Percentiles rank a stretch among this genome's conserved stretches.
Evolutionary conservation across 2,888 invertebrate species (phyloP).

Genomic region (Tineola bisselliella): DNA sequence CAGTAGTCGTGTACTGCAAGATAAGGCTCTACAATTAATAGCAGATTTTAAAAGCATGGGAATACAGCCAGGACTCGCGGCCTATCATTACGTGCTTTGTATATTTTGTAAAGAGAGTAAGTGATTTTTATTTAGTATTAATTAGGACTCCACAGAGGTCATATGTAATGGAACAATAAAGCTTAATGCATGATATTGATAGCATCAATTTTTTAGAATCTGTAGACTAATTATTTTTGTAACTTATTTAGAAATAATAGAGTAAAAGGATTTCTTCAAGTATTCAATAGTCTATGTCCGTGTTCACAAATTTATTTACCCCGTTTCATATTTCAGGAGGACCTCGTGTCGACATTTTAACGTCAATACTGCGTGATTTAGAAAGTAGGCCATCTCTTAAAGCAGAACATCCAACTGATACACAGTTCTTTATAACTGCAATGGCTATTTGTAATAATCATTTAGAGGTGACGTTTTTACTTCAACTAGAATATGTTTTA

Average conservation of each 20-base stretch:
- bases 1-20: conserved; percentile 40
- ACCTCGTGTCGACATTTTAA: conserved; percentile 70
- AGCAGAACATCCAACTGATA: conserved; percentile 73
- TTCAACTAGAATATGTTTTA: too few relatives aligned
- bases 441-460: conserved; percentile 83
- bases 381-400: conserved; percentile 66
- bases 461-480: conserved; percentile 69
- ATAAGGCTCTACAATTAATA: conserved; percentile 38
- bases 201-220: too few relatives aligned
- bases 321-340: conserved; percentile 58
- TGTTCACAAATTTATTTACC: too few relatives aligned
- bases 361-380: conserved; percentile 74
- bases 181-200: too few relatives aligned
- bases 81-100: conserved; percentile 77
- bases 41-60: conserved; percentile 64
- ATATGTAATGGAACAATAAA: too few relatives aligned
- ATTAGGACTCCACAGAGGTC: too few relatives aligned
- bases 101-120: conserved; percentile 77
- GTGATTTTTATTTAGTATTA: conserved; percentile 23
- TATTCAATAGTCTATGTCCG: too few relatives aligned
- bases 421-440: conserved; percentile 81
- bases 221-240: too few relatives aligned
- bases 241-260: too few relatives aligned
- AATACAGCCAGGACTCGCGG: conserved; percentile 78
- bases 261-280: too few relatives aligned